Conservation (phyloP, 1,140 invertebrate species). For the Neodiprion fabricii region DNA sequence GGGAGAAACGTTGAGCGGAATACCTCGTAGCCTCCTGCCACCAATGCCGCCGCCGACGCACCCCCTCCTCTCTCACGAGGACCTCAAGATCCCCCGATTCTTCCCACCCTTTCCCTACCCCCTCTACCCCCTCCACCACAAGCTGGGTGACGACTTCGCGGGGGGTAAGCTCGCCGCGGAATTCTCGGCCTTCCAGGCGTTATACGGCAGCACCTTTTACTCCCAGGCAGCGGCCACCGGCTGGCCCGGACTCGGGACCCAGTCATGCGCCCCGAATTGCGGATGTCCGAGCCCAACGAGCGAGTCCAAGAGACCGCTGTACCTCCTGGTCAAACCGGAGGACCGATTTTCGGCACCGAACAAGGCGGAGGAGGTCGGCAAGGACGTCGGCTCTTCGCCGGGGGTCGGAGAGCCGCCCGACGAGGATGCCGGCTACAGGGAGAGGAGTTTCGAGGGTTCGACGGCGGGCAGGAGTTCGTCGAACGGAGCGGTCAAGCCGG, state of each 20-base stretch:
- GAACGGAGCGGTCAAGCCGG: neutral
- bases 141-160: constrained; percentile 64
- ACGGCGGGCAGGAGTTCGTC: neutral
- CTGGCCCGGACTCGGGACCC: constrained; percentile 50
- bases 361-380: constrained; percentile 2
- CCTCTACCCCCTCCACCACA: constrained; percentile 73
- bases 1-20: constrained; percentile 55
- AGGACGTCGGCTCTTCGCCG: neutral
- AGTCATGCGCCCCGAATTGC: constrained; percentile 45
- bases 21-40: constrained; percentile 68
- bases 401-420: constrained; percentile 32
- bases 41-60: constrained; percentile 65
- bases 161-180: constrained; percentile 70
- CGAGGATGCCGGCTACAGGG: neutral
- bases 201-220: constrained; percentile 50
- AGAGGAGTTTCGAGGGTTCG: neutral
- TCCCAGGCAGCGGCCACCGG: constrained; percentile 50
- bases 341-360: constrained; percentile 31
- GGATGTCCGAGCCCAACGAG: constrained; percentile 53
- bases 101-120: constrained; percentile 76
- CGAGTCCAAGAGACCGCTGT: constrained; percentile 42
- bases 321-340: constrained; percentile 45
- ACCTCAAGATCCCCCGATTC: constrained; percentile 71
- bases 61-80: constrained; percentile 66
- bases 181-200: constrained; percentile 63